phyloP scores from a whole-genome alignment of 2,888 invertebrate genomes.

The Drosophila greeni region DNA sequence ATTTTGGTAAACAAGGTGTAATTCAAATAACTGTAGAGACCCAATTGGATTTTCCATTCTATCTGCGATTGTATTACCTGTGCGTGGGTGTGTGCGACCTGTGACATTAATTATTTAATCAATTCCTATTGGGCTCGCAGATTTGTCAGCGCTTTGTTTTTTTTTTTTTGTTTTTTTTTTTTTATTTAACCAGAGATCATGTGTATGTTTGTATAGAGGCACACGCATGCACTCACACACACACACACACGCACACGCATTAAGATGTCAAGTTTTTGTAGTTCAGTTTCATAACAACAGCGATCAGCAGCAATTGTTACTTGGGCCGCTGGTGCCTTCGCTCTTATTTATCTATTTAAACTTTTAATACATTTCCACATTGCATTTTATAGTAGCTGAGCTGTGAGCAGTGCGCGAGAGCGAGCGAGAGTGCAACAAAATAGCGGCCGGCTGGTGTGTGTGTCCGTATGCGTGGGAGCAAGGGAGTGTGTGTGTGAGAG shows the following conservation, averaged over 20 bases:
- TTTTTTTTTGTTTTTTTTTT: conserved; percentile 6
- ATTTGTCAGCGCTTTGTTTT: conserved; percentile 27
- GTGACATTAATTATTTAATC: conserved; percentile 53
- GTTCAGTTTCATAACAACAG: conserved; percentile 58
- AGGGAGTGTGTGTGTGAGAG: conserved; percentile 5
- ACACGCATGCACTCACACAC: conserved; percentile 28
- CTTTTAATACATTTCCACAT: conserved; percentile 15
- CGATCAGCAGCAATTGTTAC: conserved; percentile 33
- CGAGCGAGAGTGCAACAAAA: conserved; percentile 41
- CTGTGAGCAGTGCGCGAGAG: conserved; percentile 16
- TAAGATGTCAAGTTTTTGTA: conserved; percentile 22
- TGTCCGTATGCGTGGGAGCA: conserved; percentile 1
- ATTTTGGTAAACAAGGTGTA: conserved; percentile 25
- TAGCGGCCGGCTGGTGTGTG: conserved; percentile 59
- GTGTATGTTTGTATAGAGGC: conserved; percentile 37
- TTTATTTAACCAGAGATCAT: conserved; percentile 47
- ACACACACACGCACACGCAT: conserved; percentile 3
- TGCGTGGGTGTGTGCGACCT: conserved; percentile 21
- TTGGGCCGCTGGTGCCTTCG: conserved; percentile 4
- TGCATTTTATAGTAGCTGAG: conserved; percentile 17
- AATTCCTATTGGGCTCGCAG: conserved; percentile 41
- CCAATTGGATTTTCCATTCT: conserved; percentile 19
- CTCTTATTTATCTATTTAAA: conserved; percentile 34
- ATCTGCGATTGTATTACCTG: conserved; percentile 19
- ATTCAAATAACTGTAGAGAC: conserved; percentile 28